phyloP scores from a whole-genome alignment of 2,888 invertebrate genomes.

The Tenthredo notha region DNA sequence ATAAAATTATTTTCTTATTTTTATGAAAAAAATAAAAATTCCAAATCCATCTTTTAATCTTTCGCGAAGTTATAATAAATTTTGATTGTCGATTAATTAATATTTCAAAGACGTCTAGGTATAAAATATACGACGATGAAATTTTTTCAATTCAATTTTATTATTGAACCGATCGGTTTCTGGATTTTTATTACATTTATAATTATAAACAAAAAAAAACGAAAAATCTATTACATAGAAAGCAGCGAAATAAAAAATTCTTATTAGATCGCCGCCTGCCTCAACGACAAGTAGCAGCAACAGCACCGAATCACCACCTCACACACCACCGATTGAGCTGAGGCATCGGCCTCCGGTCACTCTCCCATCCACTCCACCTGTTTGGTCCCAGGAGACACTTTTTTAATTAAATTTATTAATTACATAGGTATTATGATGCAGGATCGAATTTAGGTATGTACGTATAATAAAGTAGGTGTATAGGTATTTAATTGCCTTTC shows the following conservation, averaged over 20 bases:
- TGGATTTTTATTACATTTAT: not conserved
- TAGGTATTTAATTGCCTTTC: not conserved
- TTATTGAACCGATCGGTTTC: not conserved
- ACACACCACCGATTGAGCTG: slow-evolving; percentile 71
- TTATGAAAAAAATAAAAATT: not conserved
- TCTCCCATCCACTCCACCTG: slow-evolving; percentile 69
- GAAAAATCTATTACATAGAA: not conserved
- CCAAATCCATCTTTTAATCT: not conserved
- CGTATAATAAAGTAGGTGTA: not conserved
- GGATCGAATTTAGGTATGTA: slow-evolving; percentile 29
- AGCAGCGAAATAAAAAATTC: slow-evolving; percentile 7
- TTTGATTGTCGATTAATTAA: not conserved
- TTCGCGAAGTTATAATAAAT: not conserved
- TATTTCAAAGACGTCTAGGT: not conserved
- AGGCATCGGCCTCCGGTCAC: slow-evolving; percentile 73
- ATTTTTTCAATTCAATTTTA: no score
- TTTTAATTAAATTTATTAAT: slow-evolving; percentile 80
- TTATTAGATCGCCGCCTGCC: slow-evolving; percentile 68
- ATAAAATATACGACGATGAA: not conserved
- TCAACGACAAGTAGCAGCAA: slow-evolving; percentile 73
- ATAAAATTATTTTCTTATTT: not conserved
- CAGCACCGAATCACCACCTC: slow-evolving; percentile 69
- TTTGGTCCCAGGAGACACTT: slow-evolving; percentile 89
- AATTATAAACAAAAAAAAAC: not conserved
- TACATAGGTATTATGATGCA: not conserved